Conservation (phyloP, 2,113 vertebrate species). For the Oreochromis aureus region DNA sequence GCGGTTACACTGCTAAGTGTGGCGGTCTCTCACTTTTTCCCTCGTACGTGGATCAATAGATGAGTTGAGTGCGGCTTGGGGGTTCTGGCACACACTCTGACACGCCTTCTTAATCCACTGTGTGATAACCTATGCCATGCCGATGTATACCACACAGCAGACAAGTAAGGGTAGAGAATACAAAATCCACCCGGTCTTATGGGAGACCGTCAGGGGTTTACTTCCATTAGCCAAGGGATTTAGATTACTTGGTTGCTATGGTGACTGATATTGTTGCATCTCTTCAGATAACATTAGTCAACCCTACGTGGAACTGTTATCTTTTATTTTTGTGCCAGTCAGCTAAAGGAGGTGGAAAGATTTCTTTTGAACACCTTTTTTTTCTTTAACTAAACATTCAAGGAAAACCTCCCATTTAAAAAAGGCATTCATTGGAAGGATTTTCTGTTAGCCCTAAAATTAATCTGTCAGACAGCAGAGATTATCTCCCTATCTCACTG, state of each 20-base stretch:
- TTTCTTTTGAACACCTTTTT: conserved; percentile 1
- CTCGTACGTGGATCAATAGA: conserved; percentile 42
- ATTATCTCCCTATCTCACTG: conserved; percentile 52
- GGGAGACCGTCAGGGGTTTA: neutral
- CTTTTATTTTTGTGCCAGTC: neutral
- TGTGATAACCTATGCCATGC: conserved; percentile 41
- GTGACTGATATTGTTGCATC: conserved; percentile 11
- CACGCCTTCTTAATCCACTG: conserved; percentile 59
- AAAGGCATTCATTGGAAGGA: neutral
- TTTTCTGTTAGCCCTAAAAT: conserved; percentile 42
- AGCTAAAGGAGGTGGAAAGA: neutral
- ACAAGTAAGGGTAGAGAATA: neutral
- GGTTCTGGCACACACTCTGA: conserved; percentile 40
- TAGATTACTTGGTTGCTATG: conserved; percentile 11
- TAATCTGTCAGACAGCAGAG: conserved; percentile 56
- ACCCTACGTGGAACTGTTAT: neutral
- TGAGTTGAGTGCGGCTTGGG: conserved; percentile 42
- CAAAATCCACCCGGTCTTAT: neutral
- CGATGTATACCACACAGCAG: conserved; percentile 11
- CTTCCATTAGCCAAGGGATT: conserved; percentile 18
- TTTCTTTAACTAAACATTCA: neutral
- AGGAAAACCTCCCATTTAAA: neutral
- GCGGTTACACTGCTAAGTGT: conserved; percentile 48
- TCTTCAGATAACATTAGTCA: neutral
- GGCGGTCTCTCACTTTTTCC: neutral